These are phyloP conservation scores for Apus apus DNA, from an alignment of 2,113 vertebrate genomes.

Conservation along the genomic window DNA sequence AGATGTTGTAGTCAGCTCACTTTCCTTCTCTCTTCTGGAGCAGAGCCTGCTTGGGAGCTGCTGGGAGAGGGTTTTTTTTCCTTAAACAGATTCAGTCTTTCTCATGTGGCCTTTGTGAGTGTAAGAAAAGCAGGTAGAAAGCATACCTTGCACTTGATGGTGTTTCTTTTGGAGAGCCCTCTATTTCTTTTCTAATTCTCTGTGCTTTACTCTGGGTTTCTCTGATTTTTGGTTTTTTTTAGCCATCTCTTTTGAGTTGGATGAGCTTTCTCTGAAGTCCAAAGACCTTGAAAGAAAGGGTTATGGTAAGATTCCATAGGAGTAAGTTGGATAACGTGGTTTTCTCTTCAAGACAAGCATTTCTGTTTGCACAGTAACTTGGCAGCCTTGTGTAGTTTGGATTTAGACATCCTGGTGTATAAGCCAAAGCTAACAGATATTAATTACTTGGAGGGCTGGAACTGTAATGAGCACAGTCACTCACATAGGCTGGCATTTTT, in stretches of 20 bases:
- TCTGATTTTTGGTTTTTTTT: neutral
- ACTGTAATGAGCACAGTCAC: conserved; percentile 13
- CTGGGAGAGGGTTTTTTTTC: neutral
- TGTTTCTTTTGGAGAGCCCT: neutral
- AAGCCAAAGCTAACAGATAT: conserved; percentile 65
- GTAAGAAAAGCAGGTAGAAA: neutral
- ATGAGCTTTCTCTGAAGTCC: neutral
- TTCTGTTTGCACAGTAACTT: conserved; percentile 41
- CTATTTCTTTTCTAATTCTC: neutral
- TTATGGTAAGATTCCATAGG: neutral
- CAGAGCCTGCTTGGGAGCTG: neutral
- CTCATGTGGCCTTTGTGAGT: neutral
- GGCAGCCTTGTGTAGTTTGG: conserved; percentile 43
- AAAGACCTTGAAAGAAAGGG: conserved; percentile 14
- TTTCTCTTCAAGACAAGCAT: neutral
- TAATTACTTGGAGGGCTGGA: conserved; percentile 51
- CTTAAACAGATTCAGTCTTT: neutral
- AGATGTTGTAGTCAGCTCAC: neutral
- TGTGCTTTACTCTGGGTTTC: neutral
- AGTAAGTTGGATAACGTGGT: neutral
- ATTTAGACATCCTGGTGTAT: conserved; percentile 20
- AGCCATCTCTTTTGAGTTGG: neutral
- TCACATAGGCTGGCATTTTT: conserved; percentile 6
- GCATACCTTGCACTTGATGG: neutral
- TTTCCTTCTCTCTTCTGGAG: neutral